A percentile compares a stretch with the other conserved stretches of the same genome.
Evolutionary conservation across 2,888 invertebrate species (phyloP).

Genomic region (Malthinus flaveolus): DNA sequence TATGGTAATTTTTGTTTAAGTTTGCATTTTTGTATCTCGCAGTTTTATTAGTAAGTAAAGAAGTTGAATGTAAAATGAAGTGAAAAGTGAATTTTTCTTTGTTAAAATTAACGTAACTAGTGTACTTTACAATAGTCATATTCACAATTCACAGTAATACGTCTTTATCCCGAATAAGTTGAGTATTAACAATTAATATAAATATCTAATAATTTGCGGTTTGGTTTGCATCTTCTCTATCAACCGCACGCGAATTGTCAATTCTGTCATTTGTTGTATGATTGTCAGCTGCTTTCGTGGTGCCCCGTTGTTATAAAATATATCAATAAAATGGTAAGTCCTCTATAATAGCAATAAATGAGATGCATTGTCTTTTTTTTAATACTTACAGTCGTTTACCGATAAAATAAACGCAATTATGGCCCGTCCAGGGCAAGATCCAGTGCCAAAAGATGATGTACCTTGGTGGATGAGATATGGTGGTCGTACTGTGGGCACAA

Average conservation of each 20-base stretch:
- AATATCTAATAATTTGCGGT: too few species aligned
- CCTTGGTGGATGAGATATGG: constrained; percentile 91
- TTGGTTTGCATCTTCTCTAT: too few species aligned
- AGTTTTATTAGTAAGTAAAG: too few species aligned
- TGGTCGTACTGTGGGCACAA: constrained; percentile 79
- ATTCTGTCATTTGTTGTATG: constrained; percentile 10
- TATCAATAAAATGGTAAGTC: constrained; percentile 4
- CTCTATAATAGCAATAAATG: not conserved
- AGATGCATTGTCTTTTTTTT: not conserved
- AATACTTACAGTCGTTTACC: constrained; percentile 66
- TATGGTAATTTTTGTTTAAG: too few species aligned
- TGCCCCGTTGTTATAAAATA: not conserved
- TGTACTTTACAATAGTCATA: too few species aligned
- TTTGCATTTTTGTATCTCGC: too few species aligned
- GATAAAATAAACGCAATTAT: constrained; percentile 80
- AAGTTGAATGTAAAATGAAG: too few species aligned
- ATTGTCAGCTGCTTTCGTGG: constrained; percentile 6
- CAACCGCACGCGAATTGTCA: not conserved
- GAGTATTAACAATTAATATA: too few species aligned
- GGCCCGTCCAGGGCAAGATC: constrained; percentile 80
- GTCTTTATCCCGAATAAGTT: too few species aligned
- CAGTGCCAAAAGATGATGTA: constrained; percentile 76
- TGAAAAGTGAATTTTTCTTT: too few species aligned
- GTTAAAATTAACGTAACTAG: too few species aligned
- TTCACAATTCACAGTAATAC: too few species aligned